Base-by-base conservation (phyloP, 92 coral and sea anemone genomes). In the Meandrina meandrites region DNA sequence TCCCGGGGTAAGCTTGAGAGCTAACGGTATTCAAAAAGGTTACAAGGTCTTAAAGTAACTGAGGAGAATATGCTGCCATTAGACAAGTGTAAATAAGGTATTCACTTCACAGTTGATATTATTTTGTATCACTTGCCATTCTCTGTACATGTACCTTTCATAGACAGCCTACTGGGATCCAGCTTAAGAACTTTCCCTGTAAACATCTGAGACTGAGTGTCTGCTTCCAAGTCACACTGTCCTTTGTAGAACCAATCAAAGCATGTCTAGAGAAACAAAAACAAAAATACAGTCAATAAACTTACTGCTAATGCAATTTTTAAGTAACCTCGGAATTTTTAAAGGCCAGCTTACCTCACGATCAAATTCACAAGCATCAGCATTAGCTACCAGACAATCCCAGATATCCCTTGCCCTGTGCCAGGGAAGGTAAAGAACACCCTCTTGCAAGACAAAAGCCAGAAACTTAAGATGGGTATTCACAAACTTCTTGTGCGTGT, bases 241-340 rank as follows among this genome's bases (percentile, higher is more conserved):
- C 94, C 94, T 85, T 85, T 93, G 80, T 84, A 64, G 82, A 95
- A 95, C 98, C 98, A 95, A 50, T 95, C 98, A 89, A 93, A 95
- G 54, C 96, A 92, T 1, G 93, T 91, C 98, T 95, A 70, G 3
- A 83, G 64, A 50, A 51, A 48, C 32, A 78, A 24, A 58, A 9
- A 58, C 40, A 74, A 54, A 73, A 40, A 27, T 71, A 71, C 18
- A 35, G 45, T 9, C n/a, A 8, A 73, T 0, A n/a, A 35, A 18
- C 4, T 35, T 14, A 70, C 30, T 70, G 10, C 16, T 28, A 1
- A 30, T 70, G n/a, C n/a, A n/a, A n/a, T n/a, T n/a, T n/a, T n/a
- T n/a, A n/a, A n/a, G n/a, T n/a, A n/a, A n/a, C n/a, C n/a, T n/a
- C n/a, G n/a, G n/a, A n/a, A n/a, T n/a, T n/a, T 8, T 37, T 18